Percentiles rank a stretch among this genome's conserved stretches.
Evolutionary conservation across 1,140 invertebrate species (phyloP).

Genomic region (Habropoda laboriosa): DNA sequence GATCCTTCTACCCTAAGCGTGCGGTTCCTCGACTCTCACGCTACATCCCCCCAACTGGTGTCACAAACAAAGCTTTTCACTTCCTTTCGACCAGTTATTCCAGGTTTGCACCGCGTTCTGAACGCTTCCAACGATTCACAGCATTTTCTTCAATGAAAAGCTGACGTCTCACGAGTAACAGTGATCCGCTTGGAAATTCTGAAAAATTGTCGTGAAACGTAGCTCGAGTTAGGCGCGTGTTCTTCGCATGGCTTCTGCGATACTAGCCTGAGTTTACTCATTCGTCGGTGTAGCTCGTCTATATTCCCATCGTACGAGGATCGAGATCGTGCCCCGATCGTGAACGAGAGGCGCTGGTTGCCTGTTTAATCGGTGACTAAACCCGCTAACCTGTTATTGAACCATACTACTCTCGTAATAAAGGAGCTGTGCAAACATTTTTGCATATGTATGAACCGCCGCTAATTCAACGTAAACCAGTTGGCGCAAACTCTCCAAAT

Average conservation of each 20-base stretch:
- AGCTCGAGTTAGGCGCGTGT: slow-evolving; percentile 32
- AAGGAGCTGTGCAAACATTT: slow-evolving; percentile 19
- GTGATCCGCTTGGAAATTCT: slow-evolving; percentile 47
- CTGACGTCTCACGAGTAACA: slow-evolving; percentile 33
- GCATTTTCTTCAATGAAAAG: too few species aligned
- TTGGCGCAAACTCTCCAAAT: not conserved
- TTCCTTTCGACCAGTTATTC: not conserved
- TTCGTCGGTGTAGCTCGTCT: slow-evolving; percentile 25
- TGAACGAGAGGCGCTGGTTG: slow-evolving; percentile 33
- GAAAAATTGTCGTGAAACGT: slow-evolving; percentile 44
- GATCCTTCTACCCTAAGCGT: not conserved
- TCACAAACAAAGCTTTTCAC: not conserved
- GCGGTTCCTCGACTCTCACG: slow-evolving; percentile 22
- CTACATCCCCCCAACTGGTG: slow-evolving; percentile 19
- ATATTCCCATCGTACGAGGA: slow-evolving; percentile 60
- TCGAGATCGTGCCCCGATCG: slow-evolving; percentile 53
- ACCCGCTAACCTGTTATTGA: slow-evolving; percentile 52
- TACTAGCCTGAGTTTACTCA: slow-evolving; percentile 54
- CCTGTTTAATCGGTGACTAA: slow-evolving; percentile 64
- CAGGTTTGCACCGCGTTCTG: not conserved
- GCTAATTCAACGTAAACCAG: not conserved
- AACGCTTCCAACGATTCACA: slow-evolving; percentile 49
- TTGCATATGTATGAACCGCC: not conserved
- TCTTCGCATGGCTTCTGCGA: slow-evolving; percentile 14
- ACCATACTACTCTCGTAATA: slow-evolving; percentile 32